phyloP scores from a whole-genome alignment of 2,888 invertebrate species.

The Hypolimnas misippus region DNA sequence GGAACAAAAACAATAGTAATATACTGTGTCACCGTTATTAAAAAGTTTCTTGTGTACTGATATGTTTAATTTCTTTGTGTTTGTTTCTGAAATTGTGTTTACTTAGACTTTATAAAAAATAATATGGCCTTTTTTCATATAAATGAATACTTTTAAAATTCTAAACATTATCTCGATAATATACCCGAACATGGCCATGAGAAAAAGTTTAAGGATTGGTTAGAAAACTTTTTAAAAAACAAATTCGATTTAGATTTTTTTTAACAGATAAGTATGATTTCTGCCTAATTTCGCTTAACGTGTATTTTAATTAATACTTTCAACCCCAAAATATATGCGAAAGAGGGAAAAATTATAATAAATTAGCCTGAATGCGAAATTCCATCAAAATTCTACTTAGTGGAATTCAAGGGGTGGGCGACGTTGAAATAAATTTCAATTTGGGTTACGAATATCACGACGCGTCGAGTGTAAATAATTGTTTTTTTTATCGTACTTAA shows the following conservation, averaged over 20 bases:
- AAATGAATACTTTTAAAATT: too few species aligned
- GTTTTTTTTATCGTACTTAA: slow-evolving; percentile 13
- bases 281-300: slow-evolving; percentile 19
- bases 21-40: neutral
- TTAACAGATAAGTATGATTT: slow-evolving; percentile 3
- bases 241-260: neutral
- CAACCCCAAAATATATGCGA: slow-evolving; percentile 30
- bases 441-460: slow-evolving; percentile 59
- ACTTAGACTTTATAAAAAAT: neutral
- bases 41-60: neutral
- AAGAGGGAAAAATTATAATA: slow-evolving; percentile 47
- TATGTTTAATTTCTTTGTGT: neutral
- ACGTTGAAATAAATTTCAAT: slow-evolving; percentile 77
- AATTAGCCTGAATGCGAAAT: slow-evolving; percentile 71
- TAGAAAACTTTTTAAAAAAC: too few species aligned
- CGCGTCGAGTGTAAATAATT: slow-evolving; percentile 31
- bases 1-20: neutral
- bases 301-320: slow-evolving; percentile 38
- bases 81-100: neutral
- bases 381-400: slow-evolving; percentile 77
- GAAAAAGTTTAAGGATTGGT: too few species aligned
- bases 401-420: slow-evolving; percentile 75
- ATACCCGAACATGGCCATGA: too few species aligned
- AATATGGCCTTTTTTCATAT: too few species aligned
- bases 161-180: too few species aligned